Conservation (phyloP, 2,113 vertebrate genomes). For the Xerus inauris region DNA sequence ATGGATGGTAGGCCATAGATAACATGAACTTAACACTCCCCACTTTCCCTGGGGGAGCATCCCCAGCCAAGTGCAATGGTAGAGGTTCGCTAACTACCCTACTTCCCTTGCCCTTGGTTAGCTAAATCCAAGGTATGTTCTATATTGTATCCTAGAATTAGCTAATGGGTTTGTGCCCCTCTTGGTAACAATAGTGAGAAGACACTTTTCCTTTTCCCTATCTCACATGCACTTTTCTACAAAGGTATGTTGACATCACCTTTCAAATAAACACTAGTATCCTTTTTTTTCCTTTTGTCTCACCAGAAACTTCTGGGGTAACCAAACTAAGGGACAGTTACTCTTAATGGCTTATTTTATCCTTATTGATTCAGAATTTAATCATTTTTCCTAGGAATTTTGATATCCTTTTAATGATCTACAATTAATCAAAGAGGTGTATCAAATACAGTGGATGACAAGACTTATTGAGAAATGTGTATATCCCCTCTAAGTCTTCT, state of each 20-base stretch:
- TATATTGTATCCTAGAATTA: neutral
- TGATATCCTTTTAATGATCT: neutral
- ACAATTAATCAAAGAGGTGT: neutral
- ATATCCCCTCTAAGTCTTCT: neutral
- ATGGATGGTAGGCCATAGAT: neutral
- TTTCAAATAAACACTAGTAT: neutral
- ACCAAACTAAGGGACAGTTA: neutral
- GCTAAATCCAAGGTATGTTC: neutral
- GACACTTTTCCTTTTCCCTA: neutral
- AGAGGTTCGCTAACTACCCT: neutral
- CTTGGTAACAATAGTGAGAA: neutral
- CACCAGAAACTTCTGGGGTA: neutral
- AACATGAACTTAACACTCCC: neutral
- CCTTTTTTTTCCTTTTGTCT: neutral
- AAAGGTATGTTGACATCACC: neutral
- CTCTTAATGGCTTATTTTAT: neutral
- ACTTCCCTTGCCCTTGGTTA: neutral
- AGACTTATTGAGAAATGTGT: neutral
- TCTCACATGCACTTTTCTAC: neutral
- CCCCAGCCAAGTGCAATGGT: neutral
- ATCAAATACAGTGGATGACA: neutral
- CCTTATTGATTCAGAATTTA: slow-evolving; percentile 1
- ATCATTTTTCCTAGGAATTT: neutral
- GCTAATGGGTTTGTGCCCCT: neutral
- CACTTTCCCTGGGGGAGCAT: neutral